Base-by-base conservation (phyloP, 1,140 invertebrate genomes). In the Cydia strobilella region DNA sequence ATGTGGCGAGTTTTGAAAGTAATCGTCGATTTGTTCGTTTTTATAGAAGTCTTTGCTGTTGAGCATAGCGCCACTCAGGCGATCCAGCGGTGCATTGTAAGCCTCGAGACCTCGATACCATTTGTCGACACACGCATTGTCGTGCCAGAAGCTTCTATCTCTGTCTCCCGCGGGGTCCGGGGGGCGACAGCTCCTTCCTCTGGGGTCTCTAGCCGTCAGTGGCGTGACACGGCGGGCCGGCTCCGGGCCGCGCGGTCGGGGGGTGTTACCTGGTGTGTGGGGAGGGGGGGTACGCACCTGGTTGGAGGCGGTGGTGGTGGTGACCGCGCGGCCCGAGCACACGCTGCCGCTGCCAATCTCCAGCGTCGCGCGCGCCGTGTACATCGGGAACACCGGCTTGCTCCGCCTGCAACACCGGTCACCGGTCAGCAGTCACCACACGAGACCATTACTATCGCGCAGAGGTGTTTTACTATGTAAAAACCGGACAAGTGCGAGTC, bases 321-420 rank as follows among this genome's bases (percentile, higher is more conserved):
- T 92, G 85, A 90, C 87, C 80, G 91, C 90, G 88, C 91, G 91
- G 84, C 90, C 89, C 82, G 87, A 87, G 79, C 86, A 80, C 85
- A 91, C 91, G 82, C 86, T 87, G 84, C 90, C 86, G 84, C 89
- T 90, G 81, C 90, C 90, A 77, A 93, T 93, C 84, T 94, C 93
- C 78, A 94, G 87, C 31, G 94, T 94, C 18, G 94, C 93, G 76
- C 94, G 93, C 76, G 94, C 93, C 78, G 94, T 94, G 84, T 94
- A 95, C 83, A 93, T 86, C 79, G 93, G 91, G 81, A 90, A 89
- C 83, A 83, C 84, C 74, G 89, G 83, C 80, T 91, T 91, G 81
- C 85, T 90, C 82, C 89, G 81, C 80, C 91, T 92, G 84, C 69
- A 79, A 80, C 83, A 51, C 23, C 54, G 5, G 10, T 42, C 39